Evolutionary conservation across 2,888 invertebrate genomes (phyloP).

Genomic region (Parochlus steinenii): DNA sequence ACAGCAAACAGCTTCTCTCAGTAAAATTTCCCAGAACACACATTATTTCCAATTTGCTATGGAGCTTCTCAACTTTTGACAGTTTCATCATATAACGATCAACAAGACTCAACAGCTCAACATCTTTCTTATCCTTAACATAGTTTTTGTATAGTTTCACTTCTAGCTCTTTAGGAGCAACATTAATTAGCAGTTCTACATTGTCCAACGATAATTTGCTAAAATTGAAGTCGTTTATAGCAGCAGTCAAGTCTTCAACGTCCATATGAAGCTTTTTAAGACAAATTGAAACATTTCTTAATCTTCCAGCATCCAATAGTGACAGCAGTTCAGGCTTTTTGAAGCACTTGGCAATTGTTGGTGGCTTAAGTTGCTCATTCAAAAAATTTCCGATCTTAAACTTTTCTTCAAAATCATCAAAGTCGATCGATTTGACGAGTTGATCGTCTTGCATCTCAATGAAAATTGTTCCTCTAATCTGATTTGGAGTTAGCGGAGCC

Average conservation of each 20-base stretch:
- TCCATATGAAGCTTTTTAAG: constrained; percentile 8
- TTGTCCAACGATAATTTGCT: constrained; percentile 6
- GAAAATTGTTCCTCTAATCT: constrained; percentile 5
- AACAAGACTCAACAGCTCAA: constrained; percentile 5
- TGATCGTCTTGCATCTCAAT: constrained; percentile 1
- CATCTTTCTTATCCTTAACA: constrained; percentile 3
- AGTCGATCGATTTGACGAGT: constrained; percentile 7
- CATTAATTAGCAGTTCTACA: constrained; percentile 5
- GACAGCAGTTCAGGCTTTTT: neutral
- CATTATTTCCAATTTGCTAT: constrained; percentile 1
- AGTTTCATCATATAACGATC: constrained; percentile 9
- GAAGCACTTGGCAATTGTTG: neutral
- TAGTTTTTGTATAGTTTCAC: neutral
- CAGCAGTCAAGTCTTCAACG: constrained; percentile 5
- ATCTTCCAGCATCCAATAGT: constrained; percentile 6
- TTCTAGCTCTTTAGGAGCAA: constrained; percentile 9
- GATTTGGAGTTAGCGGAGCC: constrained; percentile 6
- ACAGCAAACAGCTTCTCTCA: constrained; percentile 1
- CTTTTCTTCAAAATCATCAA: constrained; percentile 11
- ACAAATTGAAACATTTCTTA: constrained; percentile 7
- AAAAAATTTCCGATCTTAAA: constrained; percentile 1
- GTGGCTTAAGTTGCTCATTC: neutral
- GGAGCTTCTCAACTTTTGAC: constrained; percentile 7
- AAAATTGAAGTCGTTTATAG: constrained; percentile 9
- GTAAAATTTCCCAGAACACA: constrained; percentile 6